These are phyloP conservation scores for Alligator sinensis DNA, from an alignment of 2,113 vertebrate species.

Conservation along the genomic window DNA sequence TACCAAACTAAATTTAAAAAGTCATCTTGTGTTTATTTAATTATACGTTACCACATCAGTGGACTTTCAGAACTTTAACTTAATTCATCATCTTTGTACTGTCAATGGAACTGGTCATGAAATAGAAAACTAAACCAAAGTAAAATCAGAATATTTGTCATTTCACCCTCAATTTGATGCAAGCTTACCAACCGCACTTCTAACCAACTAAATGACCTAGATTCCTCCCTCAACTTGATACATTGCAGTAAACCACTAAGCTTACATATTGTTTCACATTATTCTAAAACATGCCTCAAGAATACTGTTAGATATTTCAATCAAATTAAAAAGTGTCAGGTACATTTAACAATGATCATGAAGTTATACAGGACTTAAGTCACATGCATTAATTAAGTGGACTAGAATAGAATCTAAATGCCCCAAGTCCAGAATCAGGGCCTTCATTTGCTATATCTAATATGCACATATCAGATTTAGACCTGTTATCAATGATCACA, in stretches of 20 bases:
- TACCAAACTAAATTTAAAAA: slow-evolving; percentile 33
- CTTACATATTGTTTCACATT: not conserved
- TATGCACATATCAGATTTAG: not conserved
- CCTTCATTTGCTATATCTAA: not conserved
- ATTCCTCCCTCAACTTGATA: not conserved
- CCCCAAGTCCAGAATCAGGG: not conserved
- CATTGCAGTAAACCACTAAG: not conserved
- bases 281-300: not conserved
- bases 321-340: not conserved
- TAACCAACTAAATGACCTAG: not conserved
- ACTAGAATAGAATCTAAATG: not conserved
- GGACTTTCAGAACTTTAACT: slow-evolving; percentile 19
- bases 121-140: not conserved
- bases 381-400: not conserved
- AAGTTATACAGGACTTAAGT: not conserved
- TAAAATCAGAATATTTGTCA: not conserved
- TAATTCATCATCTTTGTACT: not conserved
- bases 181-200: not conserved
- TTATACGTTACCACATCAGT: slow-evolving; percentile 27
- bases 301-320: not conserved
- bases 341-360: not conserved
- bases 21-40: slow-evolving; percentile 12
- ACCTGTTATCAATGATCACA: not conserved
- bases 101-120: not conserved
- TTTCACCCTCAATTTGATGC: not conserved